Evolutionary conservation across 2,888 invertebrate genomes (phyloP).

Genomic region (Euplexia lucipara): DNA sequence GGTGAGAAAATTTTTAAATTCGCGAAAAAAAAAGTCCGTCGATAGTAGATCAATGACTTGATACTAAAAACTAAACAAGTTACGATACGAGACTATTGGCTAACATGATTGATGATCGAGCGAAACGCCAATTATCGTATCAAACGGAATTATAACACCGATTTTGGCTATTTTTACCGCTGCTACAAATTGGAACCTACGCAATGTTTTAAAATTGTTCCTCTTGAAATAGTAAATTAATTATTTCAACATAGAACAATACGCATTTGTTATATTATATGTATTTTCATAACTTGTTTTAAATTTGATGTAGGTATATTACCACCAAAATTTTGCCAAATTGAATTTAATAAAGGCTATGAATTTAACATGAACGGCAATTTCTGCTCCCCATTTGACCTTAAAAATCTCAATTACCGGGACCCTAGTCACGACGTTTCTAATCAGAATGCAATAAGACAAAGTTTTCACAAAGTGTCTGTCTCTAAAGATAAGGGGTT

Average conservation of each 20-base stretch:
- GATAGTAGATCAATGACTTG: conserved; percentile 28
- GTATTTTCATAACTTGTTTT: not conserved
- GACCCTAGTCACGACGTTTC: conserved; percentile 60
- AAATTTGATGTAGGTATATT: not conserved
- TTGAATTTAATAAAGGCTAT: conserved; percentile 17
- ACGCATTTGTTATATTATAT: not conserved
- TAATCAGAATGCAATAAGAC: conserved; percentile 87
- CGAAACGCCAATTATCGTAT: conserved; percentile 61
- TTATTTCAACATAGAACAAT: conserved; percentile 7
- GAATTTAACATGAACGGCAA: conserved; percentile 50
- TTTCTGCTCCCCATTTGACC: conserved; percentile 73
- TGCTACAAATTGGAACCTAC: conserved; percentile 39
- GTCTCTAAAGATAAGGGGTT: conserved; percentile 86
- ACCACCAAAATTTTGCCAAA: not conserved
- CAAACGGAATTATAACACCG: conserved; percentile 45
- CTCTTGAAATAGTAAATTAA: conserved; percentile 7
- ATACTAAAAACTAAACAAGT: conserved; percentile 25
- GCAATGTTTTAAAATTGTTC: conserved; percentile 31
- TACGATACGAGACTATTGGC: conserved; percentile 34
- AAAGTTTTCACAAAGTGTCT: conserved; percentile 88
- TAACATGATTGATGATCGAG: conserved; percentile 53
- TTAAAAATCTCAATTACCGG: conserved; percentile 79
- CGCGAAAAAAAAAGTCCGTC: conserved; percentile 1
- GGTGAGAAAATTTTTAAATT: not conserved
- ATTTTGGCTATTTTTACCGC: conserved; percentile 44